Evolutionary conservation across 2,888 invertebrate genomes (phyloP).

Genomic region (Hemicrepidius hirtus): DNA sequence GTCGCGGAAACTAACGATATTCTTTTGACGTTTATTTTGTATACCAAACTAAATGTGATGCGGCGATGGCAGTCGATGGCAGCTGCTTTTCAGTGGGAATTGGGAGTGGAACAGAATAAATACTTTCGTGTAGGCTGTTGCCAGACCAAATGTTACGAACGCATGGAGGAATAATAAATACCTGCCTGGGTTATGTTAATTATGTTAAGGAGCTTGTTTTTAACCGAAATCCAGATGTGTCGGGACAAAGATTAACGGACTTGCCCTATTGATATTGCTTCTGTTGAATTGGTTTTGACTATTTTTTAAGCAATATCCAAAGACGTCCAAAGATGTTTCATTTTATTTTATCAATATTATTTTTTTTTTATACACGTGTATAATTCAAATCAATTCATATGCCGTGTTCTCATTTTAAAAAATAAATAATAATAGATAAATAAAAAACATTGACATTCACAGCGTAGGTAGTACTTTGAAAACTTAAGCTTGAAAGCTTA

Average conservation of each 20-base stretch:
- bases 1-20: slow-evolving; percentile 15
- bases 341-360: no score
- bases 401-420: no score
- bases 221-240: slow-evolving; percentile 25
- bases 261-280: neutral
- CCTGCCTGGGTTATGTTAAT: slow-evolving; percentile 33
- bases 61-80: slow-evolving; percentile 18
- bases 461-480: no score
- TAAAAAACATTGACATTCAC: no score
- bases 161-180: slow-evolving; percentile 23
- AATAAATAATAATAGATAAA: no score
- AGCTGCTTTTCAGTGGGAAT: slow-evolving; percentile 32
- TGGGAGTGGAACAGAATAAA: slow-evolving; percentile 35
- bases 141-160: slow-evolving; percentile 27
- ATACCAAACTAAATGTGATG: slow-evolving; percentile 27
- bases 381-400: no score
- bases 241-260: neutral
- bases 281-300: no score
- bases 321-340: no score
- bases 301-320: no score
- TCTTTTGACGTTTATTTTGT: slow-evolving; percentile 31
- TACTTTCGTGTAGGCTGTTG: slow-evolving; percentile 28
- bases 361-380: no score
- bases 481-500: no score
- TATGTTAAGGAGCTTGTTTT: slow-evolving; percentile 31